A percentile compares a stretch with the other conserved stretches of the same genome.
Evolutionary conservation across 2,113 vertebrate species (phyloP).

Genomic region (Phrynosoma platyrhinos): DNA sequence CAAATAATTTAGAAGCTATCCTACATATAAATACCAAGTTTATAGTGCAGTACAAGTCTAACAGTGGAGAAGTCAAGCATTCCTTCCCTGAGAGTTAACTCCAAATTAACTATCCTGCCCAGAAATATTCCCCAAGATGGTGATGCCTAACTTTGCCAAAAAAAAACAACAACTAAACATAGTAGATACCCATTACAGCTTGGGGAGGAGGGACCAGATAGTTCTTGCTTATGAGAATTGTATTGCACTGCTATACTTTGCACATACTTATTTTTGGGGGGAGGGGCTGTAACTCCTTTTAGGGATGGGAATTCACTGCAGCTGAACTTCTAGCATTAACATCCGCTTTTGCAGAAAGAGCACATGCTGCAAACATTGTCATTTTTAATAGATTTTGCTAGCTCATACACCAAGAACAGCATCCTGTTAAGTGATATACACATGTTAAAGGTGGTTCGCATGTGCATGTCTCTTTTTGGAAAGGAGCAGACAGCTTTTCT

Average conservation of each 20-base stretch:
- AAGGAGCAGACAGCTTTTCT: too few species aligned
- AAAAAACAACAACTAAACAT: neutral
- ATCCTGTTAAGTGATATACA: too few species aligned
- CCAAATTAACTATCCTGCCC: neutral
- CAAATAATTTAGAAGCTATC: neutral
- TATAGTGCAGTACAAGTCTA: neutral
- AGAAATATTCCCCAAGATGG: neutral
- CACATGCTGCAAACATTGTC: neutral
- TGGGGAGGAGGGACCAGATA: too few species aligned
- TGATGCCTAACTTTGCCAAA: neutral
- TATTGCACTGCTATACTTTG: too few species aligned
- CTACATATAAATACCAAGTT: neutral
- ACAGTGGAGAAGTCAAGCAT: neutral
- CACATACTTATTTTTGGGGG: too few species aligned
- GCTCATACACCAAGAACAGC: too few species aligned
- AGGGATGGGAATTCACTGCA: neutral
- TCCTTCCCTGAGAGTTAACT: neutral
- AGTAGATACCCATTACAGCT: too few species aligned
- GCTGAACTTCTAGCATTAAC: neutral
- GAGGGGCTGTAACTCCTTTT: neutral
- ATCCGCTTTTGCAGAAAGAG: too few species aligned
- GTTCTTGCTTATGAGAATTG: too few species aligned
- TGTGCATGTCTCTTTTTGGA: too few species aligned
- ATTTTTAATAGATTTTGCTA: neutral
- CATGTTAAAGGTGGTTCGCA: too few species aligned